Evolutionary conservation across 2,888 invertebrate species (phyloP).

Genomic region (Thecophora atra): DNA sequence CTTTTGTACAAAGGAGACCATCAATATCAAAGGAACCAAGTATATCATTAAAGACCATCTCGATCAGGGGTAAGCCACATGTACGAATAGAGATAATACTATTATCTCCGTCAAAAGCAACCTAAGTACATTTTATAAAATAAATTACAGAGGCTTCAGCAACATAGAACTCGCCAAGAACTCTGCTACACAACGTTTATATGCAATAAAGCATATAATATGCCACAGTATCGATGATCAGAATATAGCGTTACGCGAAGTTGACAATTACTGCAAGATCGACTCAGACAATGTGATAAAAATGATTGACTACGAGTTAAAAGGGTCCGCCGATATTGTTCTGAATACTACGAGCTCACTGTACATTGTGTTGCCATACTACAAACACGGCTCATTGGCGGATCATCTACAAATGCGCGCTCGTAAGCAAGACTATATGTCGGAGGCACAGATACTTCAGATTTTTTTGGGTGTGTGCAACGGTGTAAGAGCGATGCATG

Average conservation of each 20-base stretch:
- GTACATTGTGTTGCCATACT: slow-evolving; percentile 79
- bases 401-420: slow-evolving; percentile 74
- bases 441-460: slow-evolving; percentile 73
- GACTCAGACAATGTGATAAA: slow-evolving; percentile 79
- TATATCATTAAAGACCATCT: slow-evolving; percentile 76
- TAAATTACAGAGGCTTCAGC: slow-evolving; percentile 80
- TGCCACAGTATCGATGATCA: slow-evolving; percentile 84
- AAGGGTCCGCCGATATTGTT: slow-evolving; percentile 74
- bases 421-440: slow-evolving; percentile 71
- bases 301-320: slow-evolving; percentile 74
- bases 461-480: slow-evolving; percentile 79
- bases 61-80: slow-evolving; percentile 74
- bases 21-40: slow-evolving; percentile 76
- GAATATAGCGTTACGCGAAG: slow-evolving; percentile 75
- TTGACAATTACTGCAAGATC: slow-evolving; percentile 76
- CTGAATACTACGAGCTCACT: slow-evolving; percentile 77
- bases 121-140: no score
- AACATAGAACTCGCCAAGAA: slow-evolving; percentile 81
- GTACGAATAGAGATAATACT: slow-evolving; percentile 8
- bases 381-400: slow-evolving; percentile 79
- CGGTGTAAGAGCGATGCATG: slow-evolving; percentile 79
- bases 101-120: slow-evolving; percentile 41
- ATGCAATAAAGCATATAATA: slow-evolving; percentile 82
- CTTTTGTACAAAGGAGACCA: slow-evolving; percentile 77
- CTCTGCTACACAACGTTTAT: slow-evolving; percentile 71